Percentiles rank a stretch among this genome's conserved stretches.
phyloP scores from a whole-genome alignment of 1,140 invertebrate genomes.

The Pseudomyrmex sp. region DNA sequence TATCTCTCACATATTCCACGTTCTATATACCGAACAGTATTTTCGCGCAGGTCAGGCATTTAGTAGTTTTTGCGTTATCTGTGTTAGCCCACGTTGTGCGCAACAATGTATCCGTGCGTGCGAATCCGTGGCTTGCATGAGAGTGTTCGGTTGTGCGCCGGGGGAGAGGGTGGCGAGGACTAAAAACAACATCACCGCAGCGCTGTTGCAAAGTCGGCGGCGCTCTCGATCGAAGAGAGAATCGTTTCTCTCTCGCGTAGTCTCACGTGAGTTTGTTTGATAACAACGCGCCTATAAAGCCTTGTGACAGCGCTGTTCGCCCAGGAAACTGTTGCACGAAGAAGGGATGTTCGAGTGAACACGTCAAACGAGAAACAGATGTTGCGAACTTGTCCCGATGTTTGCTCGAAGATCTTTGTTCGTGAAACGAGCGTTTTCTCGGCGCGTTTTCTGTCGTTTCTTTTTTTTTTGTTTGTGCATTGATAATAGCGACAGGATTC shows the following conservation, averaged over 20 bases:
- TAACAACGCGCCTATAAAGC: not conserved
- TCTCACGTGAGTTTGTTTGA: too few relatives aligned
- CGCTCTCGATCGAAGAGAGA: too few relatives aligned
- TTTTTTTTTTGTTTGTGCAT: slow-evolving; percentile 4
- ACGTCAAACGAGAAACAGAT: too few relatives aligned
- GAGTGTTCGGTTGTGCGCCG: slow-evolving; percentile 14
- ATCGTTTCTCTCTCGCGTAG: not conserved
- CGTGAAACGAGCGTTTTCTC: too few relatives aligned
- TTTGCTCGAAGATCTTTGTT: too few relatives aligned
- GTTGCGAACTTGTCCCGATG: too few relatives aligned
- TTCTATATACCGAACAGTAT: not conserved
- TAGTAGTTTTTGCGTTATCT: slow-evolving; percentile 8
- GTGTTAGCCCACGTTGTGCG: not conserved
- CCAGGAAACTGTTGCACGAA: too few relatives aligned
- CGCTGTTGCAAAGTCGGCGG: not conserved
- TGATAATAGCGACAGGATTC: slow-evolving; percentile 65
- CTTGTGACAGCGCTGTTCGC: too few relatives aligned
- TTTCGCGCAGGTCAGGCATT: slow-evolving; percentile 37
- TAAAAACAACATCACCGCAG: not conserved
- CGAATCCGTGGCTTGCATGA: not conserved
- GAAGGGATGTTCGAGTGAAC: too few relatives aligned
- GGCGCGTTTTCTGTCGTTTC: not conserved
- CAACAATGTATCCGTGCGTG: not conserved
- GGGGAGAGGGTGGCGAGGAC: not conserved
- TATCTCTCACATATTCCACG: too few relatives aligned